phyloP scores from a whole-genome alignment of 1,140 invertebrate species.

The Oryzaephilus surinamensis region DNA sequence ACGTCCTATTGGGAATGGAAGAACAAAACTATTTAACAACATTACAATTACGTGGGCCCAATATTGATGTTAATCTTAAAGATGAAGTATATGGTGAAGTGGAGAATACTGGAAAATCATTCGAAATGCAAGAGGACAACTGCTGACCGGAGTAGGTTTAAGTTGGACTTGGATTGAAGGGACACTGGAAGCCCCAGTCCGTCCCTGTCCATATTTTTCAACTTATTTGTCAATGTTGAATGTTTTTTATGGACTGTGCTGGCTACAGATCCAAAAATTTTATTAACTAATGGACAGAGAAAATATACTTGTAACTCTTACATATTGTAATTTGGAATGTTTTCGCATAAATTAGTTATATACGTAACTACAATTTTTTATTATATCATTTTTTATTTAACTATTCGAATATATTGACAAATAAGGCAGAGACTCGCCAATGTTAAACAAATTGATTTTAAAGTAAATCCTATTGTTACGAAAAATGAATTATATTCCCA shows the following conservation, averaged over 20 bases:
- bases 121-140: constrained; percentile 39
- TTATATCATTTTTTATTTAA: too few relatives aligned
- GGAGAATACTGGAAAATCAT: constrained; percentile 39
- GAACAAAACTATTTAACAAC: constrained; percentile 51
- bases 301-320: too few relatives aligned
- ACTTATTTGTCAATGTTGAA: constrained; percentile 8
- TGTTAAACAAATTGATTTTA: constrained; percentile 9
- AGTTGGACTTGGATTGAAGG: too few relatives aligned
- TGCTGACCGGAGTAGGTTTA: constrained; percentile 30
- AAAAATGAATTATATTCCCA: constrained; percentile 27
- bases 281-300: too few relatives aligned
- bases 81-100: constrained; percentile 38
- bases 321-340: too few relatives aligned
- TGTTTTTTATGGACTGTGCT: constrained; percentile 16
- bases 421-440: constrained; percentile 6
- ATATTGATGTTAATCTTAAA: constrained; percentile 29
- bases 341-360: too few relatives aligned
- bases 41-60: constrained; percentile 48
- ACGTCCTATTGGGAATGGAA: constrained; percentile 57
- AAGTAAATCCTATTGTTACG: constrained; percentile 14
- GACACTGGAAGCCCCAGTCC: too few relatives aligned
- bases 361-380: too few relatives aligned
- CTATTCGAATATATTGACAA: constrained; percentile 10
- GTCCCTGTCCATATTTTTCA: too few relatives aligned
- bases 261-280: constrained; percentile 15